Percentiles rank a stretch among this genome's conserved stretches.
Conservation (phyloP, 2,888 invertebrate genomes). For the Ectobius pallidus region DNA sequence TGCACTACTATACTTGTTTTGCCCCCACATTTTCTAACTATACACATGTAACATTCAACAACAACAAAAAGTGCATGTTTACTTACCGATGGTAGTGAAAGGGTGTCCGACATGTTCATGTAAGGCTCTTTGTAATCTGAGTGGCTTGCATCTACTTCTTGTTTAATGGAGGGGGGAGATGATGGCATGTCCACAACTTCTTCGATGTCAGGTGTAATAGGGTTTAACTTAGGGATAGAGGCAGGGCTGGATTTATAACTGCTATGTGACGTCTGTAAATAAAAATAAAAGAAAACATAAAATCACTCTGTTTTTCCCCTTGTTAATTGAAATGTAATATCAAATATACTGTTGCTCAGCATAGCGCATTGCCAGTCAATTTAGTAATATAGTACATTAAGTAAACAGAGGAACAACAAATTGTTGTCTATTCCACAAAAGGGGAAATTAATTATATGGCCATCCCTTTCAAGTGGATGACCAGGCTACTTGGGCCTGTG, state of each 20-base stretch:
- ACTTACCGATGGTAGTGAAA: conserved; percentile 40
- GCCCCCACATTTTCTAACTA: too few species aligned
- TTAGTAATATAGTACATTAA: too few species aligned
- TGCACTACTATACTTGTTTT: too few species aligned
- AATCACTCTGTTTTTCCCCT: background rate
- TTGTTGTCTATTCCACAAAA: too few species aligned
- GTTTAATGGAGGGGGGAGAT: conserved; percentile 63
- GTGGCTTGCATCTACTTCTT: conserved; percentile 59
- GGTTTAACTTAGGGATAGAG: conserved; percentile 67
- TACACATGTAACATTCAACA: too few species aligned
- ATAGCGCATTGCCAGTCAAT: too few species aligned
- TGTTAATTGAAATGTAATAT: too few species aligned
- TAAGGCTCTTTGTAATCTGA: conserved; percentile 52
- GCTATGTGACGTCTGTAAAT: conserved; percentile 64
- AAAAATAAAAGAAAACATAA: background rate
- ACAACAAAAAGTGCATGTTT: background rate
- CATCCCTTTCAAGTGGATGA: too few species aligned
- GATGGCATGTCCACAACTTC: conserved; percentile 62
- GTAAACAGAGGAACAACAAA: too few species aligned
- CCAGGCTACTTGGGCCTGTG: too few species aligned
- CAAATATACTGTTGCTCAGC: too few species aligned
- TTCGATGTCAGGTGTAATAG: conserved; percentile 61
- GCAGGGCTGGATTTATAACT: conserved; percentile 64
- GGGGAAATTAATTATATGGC: too few species aligned
- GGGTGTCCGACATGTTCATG: conserved; percentile 48